Conservation (phyloP, 1,140 invertebrate species). For the Drosophila nigrodunni region DNA sequence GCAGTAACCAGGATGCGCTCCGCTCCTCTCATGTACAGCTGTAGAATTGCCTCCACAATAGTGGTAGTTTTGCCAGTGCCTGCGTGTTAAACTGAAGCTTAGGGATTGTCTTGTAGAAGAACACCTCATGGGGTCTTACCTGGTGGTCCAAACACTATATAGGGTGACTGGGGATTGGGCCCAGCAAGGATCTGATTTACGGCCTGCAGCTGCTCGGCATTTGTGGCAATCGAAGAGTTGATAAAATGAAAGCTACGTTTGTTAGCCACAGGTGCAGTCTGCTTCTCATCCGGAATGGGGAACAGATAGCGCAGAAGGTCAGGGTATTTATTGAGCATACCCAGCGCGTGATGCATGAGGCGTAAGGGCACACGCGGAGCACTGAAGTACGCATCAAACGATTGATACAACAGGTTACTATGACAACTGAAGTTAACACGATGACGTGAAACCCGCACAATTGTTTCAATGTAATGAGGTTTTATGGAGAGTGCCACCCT, state of each 20-base stretch:
- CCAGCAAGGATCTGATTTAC: constrained; percentile 63
- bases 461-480: constrained; percentile 27
- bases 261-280: neutral
- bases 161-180: constrained; percentile 59
- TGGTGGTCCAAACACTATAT: constrained; percentile 77
- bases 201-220: constrained; percentile 71
- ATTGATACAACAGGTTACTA: neutral
- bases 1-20: constrained; percentile 88
- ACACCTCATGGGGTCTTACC: constrained; percentile 36
- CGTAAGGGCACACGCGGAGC: constrained; percentile 50
- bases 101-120: neutral
- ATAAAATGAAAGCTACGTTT: constrained; percentile 34
- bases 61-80: constrained; percentile 92
- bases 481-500: constrained; percentile 36
- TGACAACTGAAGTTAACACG: constrained; percentile 22
- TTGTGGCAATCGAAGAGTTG: constrained; percentile 51
- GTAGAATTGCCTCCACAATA: constrained; percentile 88
- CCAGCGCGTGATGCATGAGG: constrained; percentile 58
- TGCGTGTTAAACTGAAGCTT: constrained; percentile 17
- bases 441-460: constrained; percentile 33
- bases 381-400: constrained; percentile 53
- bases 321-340: constrained; percentile 33
- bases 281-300: neutral
- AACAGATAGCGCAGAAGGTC: constrained; percentile 53
- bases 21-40: constrained; percentile 79